Evolutionary conservation across 23 tunicate genomes (phyloP).

Genomic region (Ascidia mentula): DNA sequence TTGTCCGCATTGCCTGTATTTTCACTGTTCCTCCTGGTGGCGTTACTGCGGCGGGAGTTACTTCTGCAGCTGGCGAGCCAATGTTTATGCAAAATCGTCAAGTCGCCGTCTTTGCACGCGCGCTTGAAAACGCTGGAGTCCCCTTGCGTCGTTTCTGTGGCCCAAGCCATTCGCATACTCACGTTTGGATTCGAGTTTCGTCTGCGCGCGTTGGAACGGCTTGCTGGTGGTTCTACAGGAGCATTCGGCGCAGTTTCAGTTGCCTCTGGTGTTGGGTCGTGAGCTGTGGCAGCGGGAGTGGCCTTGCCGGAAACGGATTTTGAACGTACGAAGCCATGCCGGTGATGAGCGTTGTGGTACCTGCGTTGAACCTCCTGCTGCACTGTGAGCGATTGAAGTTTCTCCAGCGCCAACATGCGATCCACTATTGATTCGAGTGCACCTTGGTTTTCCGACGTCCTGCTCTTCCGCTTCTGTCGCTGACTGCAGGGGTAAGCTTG

Average conservation of each 20-base stretch:
- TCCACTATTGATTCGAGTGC: constrained; percentile 30
- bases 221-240: background rate
- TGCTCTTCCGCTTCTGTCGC: background rate
- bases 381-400: constrained; percentile 22
- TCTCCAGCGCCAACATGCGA: constrained; percentile 31
- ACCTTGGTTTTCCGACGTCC: background rate
- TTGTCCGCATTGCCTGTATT: background rate
- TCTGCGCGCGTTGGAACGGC: constrained; percentile 17
- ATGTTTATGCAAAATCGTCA: constrained; percentile 40
- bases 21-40: background rate
- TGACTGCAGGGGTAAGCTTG: background rate
- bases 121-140: constrained; percentile 32
- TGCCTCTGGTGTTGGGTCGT: background rate
- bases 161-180: constrained; percentile 49
- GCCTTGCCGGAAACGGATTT: background rate
- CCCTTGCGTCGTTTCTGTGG: constrained; percentile 26
- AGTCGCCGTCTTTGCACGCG: constrained; percentile 43
- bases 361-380: constrained; percentile 10
- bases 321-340: background rate
- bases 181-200: constrained; percentile 29
- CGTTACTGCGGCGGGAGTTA: background rate
- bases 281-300: background rate
- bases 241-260: background rate
- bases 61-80: constrained; percentile 20
- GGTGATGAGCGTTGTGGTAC: constrained; percentile 27